These are phyloP conservation scores for Ceratosolen fusciceps DNA, from an alignment of 1,140 invertebrate species.

Conservation along the genomic window DNA sequence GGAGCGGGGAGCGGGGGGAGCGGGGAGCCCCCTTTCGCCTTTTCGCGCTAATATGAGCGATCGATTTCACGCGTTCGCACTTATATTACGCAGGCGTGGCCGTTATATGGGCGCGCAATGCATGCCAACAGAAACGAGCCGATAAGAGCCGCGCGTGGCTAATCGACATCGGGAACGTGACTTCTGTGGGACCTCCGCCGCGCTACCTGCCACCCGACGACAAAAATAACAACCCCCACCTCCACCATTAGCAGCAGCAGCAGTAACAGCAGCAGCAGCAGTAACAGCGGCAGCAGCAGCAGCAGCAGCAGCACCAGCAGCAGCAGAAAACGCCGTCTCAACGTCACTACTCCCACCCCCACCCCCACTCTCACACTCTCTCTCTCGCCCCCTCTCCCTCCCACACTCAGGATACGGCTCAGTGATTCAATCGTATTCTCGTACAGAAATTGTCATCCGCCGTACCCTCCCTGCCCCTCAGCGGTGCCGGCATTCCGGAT, in stretches of 20 bases:
- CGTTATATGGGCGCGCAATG: neutral
- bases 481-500: no score
- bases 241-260: no score
- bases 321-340: no score
- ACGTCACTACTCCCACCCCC: no score
- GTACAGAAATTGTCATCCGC: no score
- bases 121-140: conserved; percentile 11
- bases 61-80: conserved; percentile 19
- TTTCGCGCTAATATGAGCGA: conserved; percentile 25
- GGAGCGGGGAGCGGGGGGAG: no score
- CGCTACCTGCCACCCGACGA: neutral
- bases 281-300: no score
- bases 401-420: neutral
- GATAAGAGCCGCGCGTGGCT: conserved; percentile 14
- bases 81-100: conserved; percentile 18
- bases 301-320: no score
- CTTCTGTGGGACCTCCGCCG: neutral
- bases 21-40: neutral
- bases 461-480: no score
- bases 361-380: neutral
- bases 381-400: neutral
- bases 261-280: no score
- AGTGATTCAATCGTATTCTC: no score
- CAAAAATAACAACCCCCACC: neutral
- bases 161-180: conserved; percentile 40